Evolutionary conservation across 2,888 invertebrate genomes (phyloP).

Genomic region (Schrankia costaestrigalis): DNA sequence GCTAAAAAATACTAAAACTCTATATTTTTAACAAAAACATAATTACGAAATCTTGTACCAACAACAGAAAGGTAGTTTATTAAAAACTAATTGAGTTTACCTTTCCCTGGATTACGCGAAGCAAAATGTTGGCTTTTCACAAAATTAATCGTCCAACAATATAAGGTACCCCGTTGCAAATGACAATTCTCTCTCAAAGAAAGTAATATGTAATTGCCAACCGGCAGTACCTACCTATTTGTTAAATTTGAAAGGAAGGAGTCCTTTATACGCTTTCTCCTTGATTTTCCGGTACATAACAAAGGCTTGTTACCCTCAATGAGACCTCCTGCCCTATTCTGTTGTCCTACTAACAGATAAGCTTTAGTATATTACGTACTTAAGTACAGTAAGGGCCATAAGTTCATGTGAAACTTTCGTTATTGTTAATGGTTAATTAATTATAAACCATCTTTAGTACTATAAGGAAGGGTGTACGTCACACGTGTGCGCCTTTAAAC

Average conservation of each 20-base stretch:
- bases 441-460: no score
- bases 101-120: no score
- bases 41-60: no score
- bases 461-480: no score
- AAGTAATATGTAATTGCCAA: constrained; percentile 61
- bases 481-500: no score
- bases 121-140: neutral
- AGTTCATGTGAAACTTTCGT: constrained; percentile 19
- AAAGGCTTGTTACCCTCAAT: constrained; percentile 51
- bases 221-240: constrained; percentile 41
- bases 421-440: no score
- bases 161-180: constrained; percentile 29
- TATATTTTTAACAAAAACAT: no score
- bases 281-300: constrained; percentile 61
- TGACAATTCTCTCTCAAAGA: constrained; percentile 53
- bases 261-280: constrained; percentile 48
- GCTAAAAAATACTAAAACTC: no score
- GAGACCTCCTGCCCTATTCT: constrained; percentile 45
- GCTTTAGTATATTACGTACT: constrained; percentile 17
- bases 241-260: constrained; percentile 54
- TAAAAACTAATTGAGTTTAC: no score
- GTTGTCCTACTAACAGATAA: constrained; percentile 34
- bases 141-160: neutral
- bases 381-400: constrained; percentile 11
- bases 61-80: no score